Evolutionary conservation across 2,797 vertebrate species (phyloP), one percentile per base, ranked within the genome.

Genomic region (Oreortyx pictus): DNA sequence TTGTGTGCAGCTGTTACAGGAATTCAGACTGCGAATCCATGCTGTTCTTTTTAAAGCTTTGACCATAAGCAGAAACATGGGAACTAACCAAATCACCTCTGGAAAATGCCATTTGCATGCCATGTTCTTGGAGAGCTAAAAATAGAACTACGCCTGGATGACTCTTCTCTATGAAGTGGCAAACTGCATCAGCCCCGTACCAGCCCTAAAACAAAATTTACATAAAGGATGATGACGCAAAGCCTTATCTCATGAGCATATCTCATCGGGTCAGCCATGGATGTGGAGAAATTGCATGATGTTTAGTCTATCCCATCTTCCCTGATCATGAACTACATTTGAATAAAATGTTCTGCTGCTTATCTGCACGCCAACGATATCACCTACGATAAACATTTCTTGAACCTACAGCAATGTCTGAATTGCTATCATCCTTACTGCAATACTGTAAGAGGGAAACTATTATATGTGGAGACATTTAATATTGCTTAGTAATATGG

Each of bases 161-260:
- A 91, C 76, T 86, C 87, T 85, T 29, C 65, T 64, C 71, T 70
- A 41, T 41, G 47, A 90, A 94, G 59, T 77, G 59, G 35, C 33
- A n/a, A 75, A 85, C 25, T 71, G 50, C 52, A 87, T 66, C 90
- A 76, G 72, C 94, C 82, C 96, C 75, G 76, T n/a, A 85, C 73
- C 84, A 86, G 37, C 84, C 82, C 78, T 82, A 46, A 85, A 74
- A 84, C 52, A 67, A 82, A 90, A 84, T 85, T 84, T 82, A 73
- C 83, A 84, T 86, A 70, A 79, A 92, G 71, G 64, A 35, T 9
- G 52, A 64, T 95, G 89, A 96, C 22, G 31, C 54, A 93, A 86
- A 65, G 29, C 64, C 65, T 88, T 77, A 80, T 92, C 94, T 95
- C 43, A 25, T 49, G 50, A n/a, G 46, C 9, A 3, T 67, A 44